phyloP scores from a whole-genome alignment of 2,797 vertebrate genomes.

The Lagodon rhomboides region DNA sequence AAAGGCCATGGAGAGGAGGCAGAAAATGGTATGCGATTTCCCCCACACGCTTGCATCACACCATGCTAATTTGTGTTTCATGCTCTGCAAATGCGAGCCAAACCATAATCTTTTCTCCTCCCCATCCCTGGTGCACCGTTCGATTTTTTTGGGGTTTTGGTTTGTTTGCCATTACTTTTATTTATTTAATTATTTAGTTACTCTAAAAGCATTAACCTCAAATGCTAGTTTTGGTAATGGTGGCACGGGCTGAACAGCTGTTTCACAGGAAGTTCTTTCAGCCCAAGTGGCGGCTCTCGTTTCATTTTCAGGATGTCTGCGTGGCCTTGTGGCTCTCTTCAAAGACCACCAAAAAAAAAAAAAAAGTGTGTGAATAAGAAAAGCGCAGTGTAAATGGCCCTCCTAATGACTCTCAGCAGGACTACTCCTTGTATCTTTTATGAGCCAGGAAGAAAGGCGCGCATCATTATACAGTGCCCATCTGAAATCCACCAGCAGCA shows the following conservation, averaged over 20 bases:
- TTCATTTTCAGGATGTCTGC: slow-evolving; percentile 70
- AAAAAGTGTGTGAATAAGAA: slow-evolving; percentile 82
- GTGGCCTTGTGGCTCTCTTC: slow-evolving; percentile 77
- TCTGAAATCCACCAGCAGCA: slow-evolving; percentile 81
- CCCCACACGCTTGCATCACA: slow-evolving; percentile 69
- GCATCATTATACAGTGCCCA: slow-evolving; percentile 84
- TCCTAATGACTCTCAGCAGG: slow-evolving; percentile 88
- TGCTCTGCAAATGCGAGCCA: slow-evolving; percentile 73
- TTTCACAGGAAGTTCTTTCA: slow-evolving; percentile 55
- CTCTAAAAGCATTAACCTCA: slow-evolving; percentile 59
- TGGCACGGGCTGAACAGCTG: slow-evolving; percentile 54
- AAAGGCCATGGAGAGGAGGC: slow-evolving; percentile 72
- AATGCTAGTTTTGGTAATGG: slow-evolving; percentile 48
- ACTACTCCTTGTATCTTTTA: slow-evolving; percentile 83
- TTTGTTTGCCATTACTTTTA: slow-evolving; percentile 32
- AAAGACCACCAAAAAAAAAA: slow-evolving; percentile 72
- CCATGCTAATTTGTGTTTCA: slow-evolving; percentile 83
- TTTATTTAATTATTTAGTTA: slow-evolving; percentile 46
- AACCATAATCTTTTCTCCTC: slow-evolving; percentile 55
- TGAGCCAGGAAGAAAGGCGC: slow-evolving; percentile 84
- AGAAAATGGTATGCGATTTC: slow-evolving; percentile 80
- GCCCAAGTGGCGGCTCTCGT: slow-evolving; percentile 57
- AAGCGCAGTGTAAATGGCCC: slow-evolving; percentile 82
- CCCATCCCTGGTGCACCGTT: slow-evolving; percentile 48
- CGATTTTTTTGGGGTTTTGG: slow-evolving; percentile 31